Percentiles rank a stretch among this genome's conserved stretches.
Conservation (phyloP, 2,888 invertebrate species). For the Oscheius sp. region DNA sequence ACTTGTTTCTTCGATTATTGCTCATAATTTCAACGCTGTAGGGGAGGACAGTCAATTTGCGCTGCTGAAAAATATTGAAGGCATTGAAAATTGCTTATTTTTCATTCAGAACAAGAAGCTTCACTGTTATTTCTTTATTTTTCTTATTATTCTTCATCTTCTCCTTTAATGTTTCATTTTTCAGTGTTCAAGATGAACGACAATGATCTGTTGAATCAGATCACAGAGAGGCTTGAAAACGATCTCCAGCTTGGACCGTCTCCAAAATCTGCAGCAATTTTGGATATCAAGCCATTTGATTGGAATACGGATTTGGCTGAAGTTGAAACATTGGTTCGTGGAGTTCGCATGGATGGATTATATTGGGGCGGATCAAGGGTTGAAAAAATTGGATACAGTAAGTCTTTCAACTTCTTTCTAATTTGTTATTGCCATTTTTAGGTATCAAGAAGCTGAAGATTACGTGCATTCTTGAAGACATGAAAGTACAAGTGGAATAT, state of each 20-base stretch:
- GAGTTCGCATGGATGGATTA: slow-evolving; percentile 88
- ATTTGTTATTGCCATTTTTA: not conserved
- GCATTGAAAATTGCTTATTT: no score
- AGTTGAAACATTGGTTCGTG: slow-evolving; percentile 86
- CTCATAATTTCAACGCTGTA: no score
- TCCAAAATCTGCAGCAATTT: slow-evolving; percentile 92
- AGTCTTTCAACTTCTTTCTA: not conserved
- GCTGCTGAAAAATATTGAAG: no score
- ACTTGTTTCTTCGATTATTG: no score
- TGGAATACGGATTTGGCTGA: slow-evolving; percentile 93
- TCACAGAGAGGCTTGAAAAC: no score
- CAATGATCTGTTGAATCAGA: no score
- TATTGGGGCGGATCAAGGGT: slow-evolving; percentile 87
- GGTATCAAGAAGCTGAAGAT: slow-evolving; percentile 71
- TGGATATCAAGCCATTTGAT: slow-evolving; percentile 97
- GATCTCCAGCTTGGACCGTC: slow-evolving; percentile 84
- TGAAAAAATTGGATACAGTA: slow-evolving; percentile 55
- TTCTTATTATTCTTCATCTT: no score
- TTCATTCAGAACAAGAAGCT: no score
- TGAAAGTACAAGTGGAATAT: slow-evolving; percentile 69
- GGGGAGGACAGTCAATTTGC: no score
- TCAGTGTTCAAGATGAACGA: no score
- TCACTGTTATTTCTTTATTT: no score
- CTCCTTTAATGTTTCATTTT: no score
- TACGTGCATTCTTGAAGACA: slow-evolving; percentile 68